A percentile compares a stretch with the other conserved stretches of the same genome.
These are phyloP conservation scores for Callopanchax toddi DNA, from an alignment of 2,113 vertebrate species.

Conservation along the genomic window DNA sequence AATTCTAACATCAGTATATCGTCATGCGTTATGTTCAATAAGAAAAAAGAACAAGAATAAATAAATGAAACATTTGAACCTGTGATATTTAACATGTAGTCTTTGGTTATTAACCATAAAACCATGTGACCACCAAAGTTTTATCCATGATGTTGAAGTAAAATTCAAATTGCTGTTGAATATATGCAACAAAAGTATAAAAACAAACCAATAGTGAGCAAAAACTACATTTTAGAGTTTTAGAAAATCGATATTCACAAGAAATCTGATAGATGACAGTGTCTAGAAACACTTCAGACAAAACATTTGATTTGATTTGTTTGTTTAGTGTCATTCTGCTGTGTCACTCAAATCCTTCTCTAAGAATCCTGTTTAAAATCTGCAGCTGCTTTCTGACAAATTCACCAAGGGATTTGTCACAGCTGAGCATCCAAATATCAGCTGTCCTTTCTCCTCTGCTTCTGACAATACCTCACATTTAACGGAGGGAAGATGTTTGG, in stretches of 20 bases:
- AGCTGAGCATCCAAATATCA: constrained; percentile 48
- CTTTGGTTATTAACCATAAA: no score
- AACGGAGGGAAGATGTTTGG: constrained; percentile 29
- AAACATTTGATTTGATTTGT: constrained; percentile 1
- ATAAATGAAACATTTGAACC: no score
- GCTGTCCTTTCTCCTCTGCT: constrained; percentile 1
- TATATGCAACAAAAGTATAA: no score
- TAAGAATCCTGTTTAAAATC: constrained; percentile 29
- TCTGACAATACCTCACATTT: constrained; percentile 21
- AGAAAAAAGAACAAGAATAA: no score
- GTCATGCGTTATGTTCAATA: neutral
- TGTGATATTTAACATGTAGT: no score
- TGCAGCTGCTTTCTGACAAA: constrained; percentile 37
- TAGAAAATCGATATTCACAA: no score
- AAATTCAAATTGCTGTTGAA: no score
- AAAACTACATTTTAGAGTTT: no score
- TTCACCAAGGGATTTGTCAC: constrained; percentile 46
- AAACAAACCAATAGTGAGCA: no score
- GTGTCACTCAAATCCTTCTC: constrained; percentile 22
- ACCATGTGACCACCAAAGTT: no score
- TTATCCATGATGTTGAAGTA: no score
- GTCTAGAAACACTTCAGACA: neutral
- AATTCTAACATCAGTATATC: neutral
- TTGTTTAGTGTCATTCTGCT: constrained; percentile 27
- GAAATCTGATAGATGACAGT: no score